Evolutionary conservation across 64 coral and sea anemone species (phyloP), one percentile per base, ranked within the genome.

Genomic region (Anthopleura sola): DNA sequence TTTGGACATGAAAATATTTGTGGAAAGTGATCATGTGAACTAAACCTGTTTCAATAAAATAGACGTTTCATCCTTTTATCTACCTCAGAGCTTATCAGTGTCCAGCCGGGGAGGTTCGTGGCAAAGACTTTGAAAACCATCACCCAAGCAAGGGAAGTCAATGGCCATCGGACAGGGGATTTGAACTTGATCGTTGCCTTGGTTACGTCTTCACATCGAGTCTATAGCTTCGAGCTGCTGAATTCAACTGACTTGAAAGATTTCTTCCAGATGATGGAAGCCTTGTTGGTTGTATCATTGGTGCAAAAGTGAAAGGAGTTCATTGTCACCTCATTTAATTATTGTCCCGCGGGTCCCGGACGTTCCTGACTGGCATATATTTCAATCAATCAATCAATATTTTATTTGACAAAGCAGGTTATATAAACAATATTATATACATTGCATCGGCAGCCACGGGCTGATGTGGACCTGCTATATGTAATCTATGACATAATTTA

Each of bases 41-140:
- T 16, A 51, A 48, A 48, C 3, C 46, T 48, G 3, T 3, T 48
- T 48, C 46, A 5, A 48, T 48, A 11, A 48, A 48, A 51, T 16
- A 51, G 49, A 51, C 49, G 15, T 51, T 51, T 16, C 9, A 11
- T 10, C 1, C 11, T 51, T 62, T 62, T 62, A 23, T 19, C 40
- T 92, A 36, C 46, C 62, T 85, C 75, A 93, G 91, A 86, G 36
- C 38, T 93, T n/a, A 60, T 49, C 78, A 93, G 75, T 85, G 75
- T 93, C 55, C 87, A 89, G 57, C 91, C 82, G 31, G 87, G 87
- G 16, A 88, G 81, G 36, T 83, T 89, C 77, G 87, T 89, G 37
- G 87, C 91, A 10, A 80, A 68, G 33, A 69, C 75, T 15, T 50
- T 86, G 29, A 93, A 93, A 81, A 54, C 76, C 34, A 68, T 75